Evolutionary conservation across 2,888 invertebrate genomes (phyloP).

Genomic region (Polia nebulosa): DNA sequence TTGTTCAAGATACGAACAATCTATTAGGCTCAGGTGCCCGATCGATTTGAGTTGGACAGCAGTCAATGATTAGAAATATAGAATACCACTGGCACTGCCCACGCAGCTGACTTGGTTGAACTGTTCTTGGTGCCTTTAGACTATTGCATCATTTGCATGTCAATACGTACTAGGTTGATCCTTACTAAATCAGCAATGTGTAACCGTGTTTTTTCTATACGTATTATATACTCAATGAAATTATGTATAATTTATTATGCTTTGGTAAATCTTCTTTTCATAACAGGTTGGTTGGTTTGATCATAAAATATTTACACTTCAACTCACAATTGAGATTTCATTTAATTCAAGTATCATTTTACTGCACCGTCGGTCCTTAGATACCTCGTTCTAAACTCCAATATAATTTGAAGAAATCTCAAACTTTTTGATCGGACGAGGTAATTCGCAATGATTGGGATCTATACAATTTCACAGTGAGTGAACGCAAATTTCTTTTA

Average conservation of each 20-base stretch:
- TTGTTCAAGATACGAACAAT: conserved; percentile 56
- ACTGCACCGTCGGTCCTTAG: conserved; percentile 31
- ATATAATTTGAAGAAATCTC: conserved; percentile 64
- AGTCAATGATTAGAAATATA: conserved; percentile 45
- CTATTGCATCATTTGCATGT: conserved; percentile 16
- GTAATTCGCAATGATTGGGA: conserved; percentile 72
- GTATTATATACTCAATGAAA: not conserved
- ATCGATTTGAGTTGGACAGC: conserved; percentile 44
- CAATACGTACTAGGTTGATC: not conserved
- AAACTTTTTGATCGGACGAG: conserved; percentile 65
- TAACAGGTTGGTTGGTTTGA: not conserved
- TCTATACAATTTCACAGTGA: conserved; percentile 77
- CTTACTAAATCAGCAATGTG: not conserved
- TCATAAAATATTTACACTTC: conserved; percentile 1
- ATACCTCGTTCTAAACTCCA: conserved; percentile 48
- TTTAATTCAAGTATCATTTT: conserved; percentile 37
- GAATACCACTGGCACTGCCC: conserved; percentile 13
- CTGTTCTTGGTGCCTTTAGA: not conserved
- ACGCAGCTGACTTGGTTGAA: conserved; percentile 4
- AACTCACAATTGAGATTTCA: conserved; percentile 21
- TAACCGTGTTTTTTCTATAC: not conserved
- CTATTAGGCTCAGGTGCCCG: conserved; percentile 34
- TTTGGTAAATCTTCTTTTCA: conserved; percentile 2
- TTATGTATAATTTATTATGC: not conserved
- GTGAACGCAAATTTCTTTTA: conserved; percentile 73